Evolutionary conservation across 2,888 invertebrate species (phyloP), one percentile per base, ranked within the genome.

Genomic region (Dasysyrphus tricinctus): DNA sequence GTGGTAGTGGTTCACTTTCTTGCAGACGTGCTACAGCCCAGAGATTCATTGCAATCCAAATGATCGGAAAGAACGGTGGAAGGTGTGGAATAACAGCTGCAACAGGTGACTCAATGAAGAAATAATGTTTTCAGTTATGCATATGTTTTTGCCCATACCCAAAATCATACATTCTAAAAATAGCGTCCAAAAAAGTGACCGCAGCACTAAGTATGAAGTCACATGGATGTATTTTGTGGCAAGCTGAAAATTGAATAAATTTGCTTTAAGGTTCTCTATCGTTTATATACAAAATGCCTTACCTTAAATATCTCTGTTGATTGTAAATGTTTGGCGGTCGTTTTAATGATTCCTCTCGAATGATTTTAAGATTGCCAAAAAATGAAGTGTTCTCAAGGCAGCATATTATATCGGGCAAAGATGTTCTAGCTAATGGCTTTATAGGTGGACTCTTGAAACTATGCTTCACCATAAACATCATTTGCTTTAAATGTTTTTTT

Each of bases 41-140:
- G 89, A 96, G 95, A 93, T 98, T 98, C 88, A 98, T 93, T 1
- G 96, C 93, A 78, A 97, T 95, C 98, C 98, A 99, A 81, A 96
- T 94, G 1, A 96, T 91, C 0, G 98, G 98, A 91, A 98, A 97
- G 37, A 96, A 93, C 19, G 98, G 93, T 59, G 98, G 98, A 88
- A 98, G 92, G 70, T 98, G 93, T 0, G 98, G 98, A 78, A 98
- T 93, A 11, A 97, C 94, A 0, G 96, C 95, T 3, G 92, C 90
- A 3, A 91, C 90, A 0, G 92, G 91, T 4, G 91, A 90, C 29
- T 91, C 92, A 19, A 93, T 88, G 54, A 93, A 90, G 42, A 92
- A 89, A 77, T n/a, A n/a, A n/a, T 91, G 89, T 34, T 90, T 91
- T 92, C 92, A 92, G 65, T 90, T 88, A 61, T 90, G 89, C 61